These are phyloP conservation scores for Noctua janthe DNA, from an alignment of 2,888 invertebrate species.

Conservation along the genomic window DNA sequence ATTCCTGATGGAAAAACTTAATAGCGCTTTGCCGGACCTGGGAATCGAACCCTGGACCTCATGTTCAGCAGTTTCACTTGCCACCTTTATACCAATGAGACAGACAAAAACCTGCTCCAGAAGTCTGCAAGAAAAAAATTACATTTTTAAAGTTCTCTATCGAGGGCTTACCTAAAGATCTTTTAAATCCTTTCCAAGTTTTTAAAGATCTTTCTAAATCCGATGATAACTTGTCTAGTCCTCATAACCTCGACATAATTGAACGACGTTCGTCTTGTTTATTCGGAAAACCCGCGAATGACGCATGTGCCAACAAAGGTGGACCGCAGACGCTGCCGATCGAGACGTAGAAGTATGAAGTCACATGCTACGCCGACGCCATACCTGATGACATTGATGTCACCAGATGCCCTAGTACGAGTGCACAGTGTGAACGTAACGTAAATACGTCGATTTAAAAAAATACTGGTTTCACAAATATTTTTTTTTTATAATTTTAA, in stretches of 20 bases:
- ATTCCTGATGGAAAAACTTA: background rate
- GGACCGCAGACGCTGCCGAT: background rate
- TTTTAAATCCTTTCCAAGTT: background rate
- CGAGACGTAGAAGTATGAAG: background rate
- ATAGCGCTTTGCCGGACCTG: background rate
- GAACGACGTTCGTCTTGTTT: background rate
- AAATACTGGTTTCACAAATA: no score
- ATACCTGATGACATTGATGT: background rate
- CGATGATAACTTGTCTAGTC: background rate
- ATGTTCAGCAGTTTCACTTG: background rate
- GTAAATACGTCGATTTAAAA: background rate
- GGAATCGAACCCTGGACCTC: no score
- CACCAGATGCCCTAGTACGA: background rate
- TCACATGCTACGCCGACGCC: background rate
- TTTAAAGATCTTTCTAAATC: background rate
- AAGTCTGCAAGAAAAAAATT: background rate
- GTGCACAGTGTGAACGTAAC: background rate
- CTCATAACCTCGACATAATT: background rate
- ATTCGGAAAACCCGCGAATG: slow-evolving; percentile 19
- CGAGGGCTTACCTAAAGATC: no score
- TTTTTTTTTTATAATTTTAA: no score
- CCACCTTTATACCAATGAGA: background rate
- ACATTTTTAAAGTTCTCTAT: background rate
- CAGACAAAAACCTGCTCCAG: background rate
- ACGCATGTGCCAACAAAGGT: slow-evolving; percentile 30